Evolutionary conservation across 2,113 vertebrate genomes (phyloP).

Genomic region (Gracilinanus agilis): DNA sequence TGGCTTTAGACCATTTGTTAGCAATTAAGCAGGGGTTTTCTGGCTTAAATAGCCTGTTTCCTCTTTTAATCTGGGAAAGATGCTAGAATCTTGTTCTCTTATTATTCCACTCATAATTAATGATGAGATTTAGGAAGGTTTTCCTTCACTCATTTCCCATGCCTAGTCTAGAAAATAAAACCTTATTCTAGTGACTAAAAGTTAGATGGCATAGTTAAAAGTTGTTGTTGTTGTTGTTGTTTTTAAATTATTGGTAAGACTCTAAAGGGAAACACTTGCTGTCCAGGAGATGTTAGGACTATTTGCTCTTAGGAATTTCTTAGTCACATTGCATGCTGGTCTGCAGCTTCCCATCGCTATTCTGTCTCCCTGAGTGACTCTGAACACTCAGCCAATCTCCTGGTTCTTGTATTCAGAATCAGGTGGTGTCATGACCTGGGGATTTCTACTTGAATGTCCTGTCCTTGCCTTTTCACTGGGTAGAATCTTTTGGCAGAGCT

Average conservation of each 20-base stretch:
- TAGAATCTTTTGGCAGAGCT: background rate
- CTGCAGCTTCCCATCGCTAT: slow-evolving; percentile 6
- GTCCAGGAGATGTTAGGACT: background rate
- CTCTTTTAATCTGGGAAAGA: background rate
- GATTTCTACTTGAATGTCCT: background rate
- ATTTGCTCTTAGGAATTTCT: background rate
- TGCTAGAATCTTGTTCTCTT: background rate
- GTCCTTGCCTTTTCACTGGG: slow-evolving; percentile 44
- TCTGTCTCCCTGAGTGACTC: background rate
- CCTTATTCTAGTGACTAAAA: slow-evolving; percentile 17
- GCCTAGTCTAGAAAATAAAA: background rate
- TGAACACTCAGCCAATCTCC: background rate
- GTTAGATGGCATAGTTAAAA: background rate
- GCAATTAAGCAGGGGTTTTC: background rate
- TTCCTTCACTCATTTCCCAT: slow-evolving; percentile 17
- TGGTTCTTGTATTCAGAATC: slow-evolving; percentile 26
- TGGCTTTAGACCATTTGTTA: background rate
- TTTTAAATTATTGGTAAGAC: background rate
- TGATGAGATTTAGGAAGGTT: slow-evolving; percentile 19
- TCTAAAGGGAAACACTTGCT: background rate
- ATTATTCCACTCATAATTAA: slow-evolving; percentile 36
- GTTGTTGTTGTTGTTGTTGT: background rate
- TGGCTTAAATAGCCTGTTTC: too few species aligned
- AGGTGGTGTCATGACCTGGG: slow-evolving; percentile 27
- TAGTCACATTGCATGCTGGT: background rate